phyloP scores from a whole-genome alignment of 2,888 invertebrate genomes.

The Petrolisthes cinctipes region DNA sequence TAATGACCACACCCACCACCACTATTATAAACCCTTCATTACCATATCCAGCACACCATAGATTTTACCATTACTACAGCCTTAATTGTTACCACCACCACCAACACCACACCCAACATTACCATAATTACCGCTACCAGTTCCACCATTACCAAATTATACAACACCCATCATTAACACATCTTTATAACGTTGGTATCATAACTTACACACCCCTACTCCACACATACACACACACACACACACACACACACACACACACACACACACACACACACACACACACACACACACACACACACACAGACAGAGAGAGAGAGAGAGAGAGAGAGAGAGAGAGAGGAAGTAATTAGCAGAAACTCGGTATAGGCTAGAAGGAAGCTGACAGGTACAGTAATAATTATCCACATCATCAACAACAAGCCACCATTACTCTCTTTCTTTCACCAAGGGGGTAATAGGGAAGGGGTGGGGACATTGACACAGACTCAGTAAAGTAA shows the following conservation, averaged over 20 bases:
- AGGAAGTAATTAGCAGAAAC: neutral
- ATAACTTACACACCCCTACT: too few species aligned
- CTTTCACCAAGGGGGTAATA: too few species aligned
- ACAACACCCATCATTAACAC: too few species aligned
- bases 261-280: too few species aligned
- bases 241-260: neutral
- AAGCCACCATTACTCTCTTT: too few species aligned
- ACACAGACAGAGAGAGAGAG: neutral
- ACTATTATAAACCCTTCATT: neutral
- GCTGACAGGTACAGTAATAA: neutral
- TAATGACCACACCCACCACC: neutral
- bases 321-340: neutral
- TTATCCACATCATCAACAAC: too few species aligned
- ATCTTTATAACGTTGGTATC: too few species aligned
- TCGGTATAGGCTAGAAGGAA: neutral
- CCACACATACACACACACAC: too few species aligned
- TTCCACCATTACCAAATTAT: neutral
- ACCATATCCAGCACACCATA: neutral
- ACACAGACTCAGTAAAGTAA: too few species aligned
- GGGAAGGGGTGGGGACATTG: too few species aligned
- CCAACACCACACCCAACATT: neutral
- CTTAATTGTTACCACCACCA: neutral
- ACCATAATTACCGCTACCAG: neutral
- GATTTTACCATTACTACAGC: too few species aligned
- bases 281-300: neutral